Base-by-base conservation (phyloP, 2,113 vertebrate species). In the Elanoides forficatus region DNA sequence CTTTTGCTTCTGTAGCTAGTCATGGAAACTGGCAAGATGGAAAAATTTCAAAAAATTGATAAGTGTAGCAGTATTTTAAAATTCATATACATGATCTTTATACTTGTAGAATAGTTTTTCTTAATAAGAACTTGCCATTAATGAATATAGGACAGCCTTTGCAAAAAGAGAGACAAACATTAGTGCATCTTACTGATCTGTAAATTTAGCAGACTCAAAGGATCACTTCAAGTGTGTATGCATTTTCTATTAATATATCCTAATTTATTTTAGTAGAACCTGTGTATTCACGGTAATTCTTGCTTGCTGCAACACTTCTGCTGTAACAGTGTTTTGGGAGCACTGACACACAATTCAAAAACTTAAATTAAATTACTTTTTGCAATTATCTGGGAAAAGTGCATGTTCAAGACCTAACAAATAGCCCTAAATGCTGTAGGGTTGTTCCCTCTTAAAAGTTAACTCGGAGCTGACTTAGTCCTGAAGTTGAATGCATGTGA, bases 1-100 rank as follows among this genome's bases (percentile, higher is more conserved):
- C 70, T 96, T 94, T 90, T 95, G 81, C 84, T 96, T 96, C 89
- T 95, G 56, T 95, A 95, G 93, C 95, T 97, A 50, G 96, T 94
- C 96, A 97, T 96, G 91, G 95, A 94, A 97, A 97, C 96, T 59
- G 66, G 78, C 53, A 93, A 93, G 91, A 93, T 72, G 40, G 90
- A 90, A 95, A 82, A 67, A 20, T 34, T 73, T 43, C 1, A 27
- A 59, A 52, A 90, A 88, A 56, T 2, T 30, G 42, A 50, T 34
- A 68, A n/a, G 21, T n/a, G 26, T 91, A 86, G 70, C 95, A 91
- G 76, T 81, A 68, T 71, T 87, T 93, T 89, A 56, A 85, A 89
- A 82, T 67, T 81, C 45, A 40, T 72, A 63, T 94, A 67, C 27
- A 25, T 84, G 10, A 59, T 87, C 29, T 81, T 84, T 63, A 27